Evolutionary conservation across 2,797 vertebrate genomes (phyloP).

Genomic region (Taenioides sp.): DNA sequence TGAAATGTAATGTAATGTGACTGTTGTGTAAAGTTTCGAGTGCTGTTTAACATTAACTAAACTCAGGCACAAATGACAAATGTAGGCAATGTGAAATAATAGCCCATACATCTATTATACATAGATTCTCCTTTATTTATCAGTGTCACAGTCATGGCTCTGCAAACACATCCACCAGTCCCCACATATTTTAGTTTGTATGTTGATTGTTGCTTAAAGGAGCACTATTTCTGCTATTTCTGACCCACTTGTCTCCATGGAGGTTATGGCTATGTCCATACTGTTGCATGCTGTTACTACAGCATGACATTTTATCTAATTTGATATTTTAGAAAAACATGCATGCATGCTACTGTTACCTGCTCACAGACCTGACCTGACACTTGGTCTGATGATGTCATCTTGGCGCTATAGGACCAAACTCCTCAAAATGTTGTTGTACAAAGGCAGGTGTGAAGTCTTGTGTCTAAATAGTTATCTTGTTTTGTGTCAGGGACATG

Average conservation of each 20-base stretch:
- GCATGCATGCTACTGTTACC: no score
- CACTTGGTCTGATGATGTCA: background rate
- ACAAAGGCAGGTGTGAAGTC: background rate
- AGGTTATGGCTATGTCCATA: no score
- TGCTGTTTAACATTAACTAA: background rate
- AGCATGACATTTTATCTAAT: no score
- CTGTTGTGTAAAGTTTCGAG: background rate
- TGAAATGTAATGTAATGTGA: background rate
- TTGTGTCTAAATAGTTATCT: slow-evolving; percentile 5
- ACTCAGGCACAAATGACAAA: background rate
- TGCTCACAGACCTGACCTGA: no score
- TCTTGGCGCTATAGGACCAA: background rate
- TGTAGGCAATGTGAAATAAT: background rate
- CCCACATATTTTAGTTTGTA: background rate
- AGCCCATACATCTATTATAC: no score
- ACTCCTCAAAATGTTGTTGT: background rate
- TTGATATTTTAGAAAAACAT: no score
- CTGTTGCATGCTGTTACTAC: no score
- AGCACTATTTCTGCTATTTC: no score
- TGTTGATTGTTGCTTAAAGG: no score
- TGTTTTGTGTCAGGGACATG: slow-evolving; percentile 82
- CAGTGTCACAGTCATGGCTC: background rate
- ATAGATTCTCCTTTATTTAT: background rate
- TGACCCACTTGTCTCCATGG: no score
- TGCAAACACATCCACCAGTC: background rate